These are phyloP conservation scores for Lacerta bilineata DNA, from an alignment of 2,797 vertebrate genomes.

Conservation along the genomic window DNA sequence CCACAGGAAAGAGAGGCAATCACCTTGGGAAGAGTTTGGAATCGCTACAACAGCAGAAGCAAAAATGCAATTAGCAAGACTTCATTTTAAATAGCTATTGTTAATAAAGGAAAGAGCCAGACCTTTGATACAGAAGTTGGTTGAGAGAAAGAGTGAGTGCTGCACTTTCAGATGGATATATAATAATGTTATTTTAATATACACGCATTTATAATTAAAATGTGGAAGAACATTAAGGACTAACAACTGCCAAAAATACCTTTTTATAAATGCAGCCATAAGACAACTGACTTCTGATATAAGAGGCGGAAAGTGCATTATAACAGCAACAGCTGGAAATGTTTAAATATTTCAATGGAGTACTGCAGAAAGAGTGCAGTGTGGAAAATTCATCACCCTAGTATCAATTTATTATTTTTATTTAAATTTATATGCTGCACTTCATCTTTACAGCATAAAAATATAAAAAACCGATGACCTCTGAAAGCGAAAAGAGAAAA, in stretches of 20 bases:
- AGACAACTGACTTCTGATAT: slow-evolving; percentile 10
- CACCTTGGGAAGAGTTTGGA: fast-evolving
- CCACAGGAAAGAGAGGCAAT: fast-evolving
- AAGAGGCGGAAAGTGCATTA: slow-evolving; percentile 7
- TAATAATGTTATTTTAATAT: slow-evolving; percentile 33
- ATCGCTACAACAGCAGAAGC: slow-evolving; percentile 19
- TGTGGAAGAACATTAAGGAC: slow-evolving; percentile 1
- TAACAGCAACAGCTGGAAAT: neutral
- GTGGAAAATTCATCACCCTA: slow-evolving; percentile 6
- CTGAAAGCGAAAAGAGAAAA: too few species aligned
- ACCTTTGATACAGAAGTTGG: neutral
- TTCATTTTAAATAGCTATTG: neutral
- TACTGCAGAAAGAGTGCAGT: neutral
- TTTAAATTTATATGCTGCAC: too few species aligned
- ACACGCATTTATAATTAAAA: neutral
- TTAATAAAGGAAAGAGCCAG: slow-evolving; percentile 26
- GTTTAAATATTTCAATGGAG: slow-evolving; percentile 12
- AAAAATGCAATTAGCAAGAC: slow-evolving; percentile 30
- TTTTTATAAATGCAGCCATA: neutral
- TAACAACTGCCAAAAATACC: slow-evolving; percentile 45
- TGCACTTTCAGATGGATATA: slow-evolving; percentile 20
- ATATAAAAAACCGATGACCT: too few species aligned
- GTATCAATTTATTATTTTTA: neutral
- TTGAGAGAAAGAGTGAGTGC: neutral
- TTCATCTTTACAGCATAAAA: too few species aligned